A percentile compares a stretch with the other conserved stretches of the same genome.
Evolutionary conservation across 2,797 vertebrate species (phyloP).

Genomic region (Remorina albescens): DNA sequence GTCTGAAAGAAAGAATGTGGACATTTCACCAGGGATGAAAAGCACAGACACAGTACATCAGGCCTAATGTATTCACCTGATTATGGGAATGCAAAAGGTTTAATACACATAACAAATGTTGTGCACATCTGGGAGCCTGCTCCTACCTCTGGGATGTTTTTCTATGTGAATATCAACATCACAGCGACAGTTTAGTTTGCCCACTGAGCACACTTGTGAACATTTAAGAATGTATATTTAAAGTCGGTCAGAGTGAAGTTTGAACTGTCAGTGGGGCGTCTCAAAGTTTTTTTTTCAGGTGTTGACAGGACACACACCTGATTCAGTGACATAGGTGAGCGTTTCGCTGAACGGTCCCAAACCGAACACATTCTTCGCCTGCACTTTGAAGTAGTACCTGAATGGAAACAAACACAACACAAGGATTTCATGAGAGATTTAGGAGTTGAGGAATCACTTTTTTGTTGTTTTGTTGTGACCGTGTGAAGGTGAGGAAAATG

Average conservation of each 20-base stretch:
- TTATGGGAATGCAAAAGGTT: conserved; percentile 34
- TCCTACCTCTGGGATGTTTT: conserved; percentile 16
- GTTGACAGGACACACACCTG: conserved; percentile 86
- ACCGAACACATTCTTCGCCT: conserved; percentile 95
- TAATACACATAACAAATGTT: conserved; percentile 17
- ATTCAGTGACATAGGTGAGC: conserved; percentile 95
- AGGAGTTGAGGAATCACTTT: conserved; percentile 31
- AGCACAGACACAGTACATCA: conserved; percentile 37
- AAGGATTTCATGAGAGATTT: conserved; percentile 37
- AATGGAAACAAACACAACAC: conserved; percentile 53
- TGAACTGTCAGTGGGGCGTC: conserved; percentile 23
- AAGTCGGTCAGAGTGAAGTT: not conserved
- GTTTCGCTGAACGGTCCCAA: conserved; percentile 94
- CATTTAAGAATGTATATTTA: conserved; percentile 4
- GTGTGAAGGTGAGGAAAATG: conserved; percentile 47
- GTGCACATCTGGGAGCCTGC: conserved; percentile 45
- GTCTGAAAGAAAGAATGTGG: conserved; percentile 83
- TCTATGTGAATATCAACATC: conserved; percentile 22
- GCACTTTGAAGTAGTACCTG: conserved; percentile 99
- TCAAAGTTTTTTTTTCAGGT: conserved; percentile 21
- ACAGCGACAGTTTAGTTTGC: not conserved
- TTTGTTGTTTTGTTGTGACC: conserved; percentile 48
- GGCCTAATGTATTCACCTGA: conserved; percentile 59
- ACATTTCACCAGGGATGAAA: conserved; percentile 57
- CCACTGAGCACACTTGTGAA: conserved; percentile 6